Evolutionary conservation across 2,113 vertebrate genomes (phyloP).

Genomic region (Gopherus evgoodei): DNA sequence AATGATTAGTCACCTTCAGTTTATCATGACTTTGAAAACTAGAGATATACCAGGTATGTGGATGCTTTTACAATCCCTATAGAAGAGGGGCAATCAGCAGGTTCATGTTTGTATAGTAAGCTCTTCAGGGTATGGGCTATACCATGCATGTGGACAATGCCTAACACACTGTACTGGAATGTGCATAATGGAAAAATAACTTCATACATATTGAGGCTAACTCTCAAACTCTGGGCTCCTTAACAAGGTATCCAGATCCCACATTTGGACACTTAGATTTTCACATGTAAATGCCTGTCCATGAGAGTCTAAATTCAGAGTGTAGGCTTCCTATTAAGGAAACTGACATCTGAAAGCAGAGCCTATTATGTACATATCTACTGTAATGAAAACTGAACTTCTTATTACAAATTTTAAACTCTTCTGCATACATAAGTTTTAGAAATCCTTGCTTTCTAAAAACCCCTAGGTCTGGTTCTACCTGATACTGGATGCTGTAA

Average conservation of each 20-base stretch:
- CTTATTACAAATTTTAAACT: background rate
- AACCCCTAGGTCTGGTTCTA: background rate
- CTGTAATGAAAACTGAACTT: background rate
- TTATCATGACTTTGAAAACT: conserved; percentile 85
- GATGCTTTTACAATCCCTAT: background rate
- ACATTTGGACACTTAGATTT: background rate
- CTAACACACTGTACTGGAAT: background rate
- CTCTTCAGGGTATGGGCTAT: background rate
- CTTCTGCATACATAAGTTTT: background rate
- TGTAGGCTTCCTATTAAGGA: background rate
- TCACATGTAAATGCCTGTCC: background rate
- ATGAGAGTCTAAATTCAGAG: background rate
- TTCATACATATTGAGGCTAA: background rate
- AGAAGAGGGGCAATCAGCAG: background rate
- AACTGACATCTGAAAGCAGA: background rate
- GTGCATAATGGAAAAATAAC: background rate
- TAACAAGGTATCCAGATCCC: background rate
- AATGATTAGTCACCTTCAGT: conserved; percentile 92
- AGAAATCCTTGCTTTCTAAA: background rate
- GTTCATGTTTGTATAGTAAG: background rate
- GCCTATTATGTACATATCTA: background rate
- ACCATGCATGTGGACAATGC: background rate
- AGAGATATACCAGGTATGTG: conserved; percentile 87
- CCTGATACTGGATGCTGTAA: background rate
- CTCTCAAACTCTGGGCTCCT: background rate